These are phyloP conservation scores for Rhea americana DNA, from an alignment of 2,113 vertebrate species.

Conservation along the genomic window DNA sequence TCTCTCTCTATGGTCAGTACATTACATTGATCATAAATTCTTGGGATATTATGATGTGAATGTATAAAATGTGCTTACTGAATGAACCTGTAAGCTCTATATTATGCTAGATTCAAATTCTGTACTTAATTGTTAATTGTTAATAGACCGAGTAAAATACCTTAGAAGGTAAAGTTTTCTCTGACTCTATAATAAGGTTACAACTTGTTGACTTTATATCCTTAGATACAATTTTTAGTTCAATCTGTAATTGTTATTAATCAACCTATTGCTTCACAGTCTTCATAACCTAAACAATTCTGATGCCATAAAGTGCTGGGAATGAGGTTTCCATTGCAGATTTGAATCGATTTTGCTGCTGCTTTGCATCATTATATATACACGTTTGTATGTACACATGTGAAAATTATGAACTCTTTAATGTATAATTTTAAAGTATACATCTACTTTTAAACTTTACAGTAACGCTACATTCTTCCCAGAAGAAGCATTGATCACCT, in stretches of 20 bases:
- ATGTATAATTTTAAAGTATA: background rate
- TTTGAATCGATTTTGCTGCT: constrained; percentile 46
- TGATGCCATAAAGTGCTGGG: background rate
- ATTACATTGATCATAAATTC: constrained; percentile 17
- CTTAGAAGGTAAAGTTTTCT: background rate
- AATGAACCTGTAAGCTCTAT: background rate
- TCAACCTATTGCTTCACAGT: background rate
- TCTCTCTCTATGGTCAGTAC: background rate
- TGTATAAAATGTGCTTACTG: constrained; percentile 21
- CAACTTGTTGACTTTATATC: constrained; percentile 7
- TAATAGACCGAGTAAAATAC: background rate
- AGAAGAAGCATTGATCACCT: constrained; percentile 31
- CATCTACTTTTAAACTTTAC: constrained; percentile 48
- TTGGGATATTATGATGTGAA: background rate
- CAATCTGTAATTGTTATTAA: background rate
- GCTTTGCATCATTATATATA: constrained; percentile 5
- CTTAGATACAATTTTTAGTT: constrained; percentile 18
- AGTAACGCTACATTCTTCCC: constrained; percentile 48
- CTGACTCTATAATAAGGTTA: background rate
- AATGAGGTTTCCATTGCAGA: constrained; percentile 33
- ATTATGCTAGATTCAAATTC: background rate
- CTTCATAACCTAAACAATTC: constrained; percentile 30
- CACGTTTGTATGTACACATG: background rate
- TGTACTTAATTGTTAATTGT: background rate
- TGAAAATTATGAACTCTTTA: constrained; percentile 5